phyloP scores from a whole-genome alignment of 2,797 vertebrate genomes.

The Coluber constrictor region DNA sequence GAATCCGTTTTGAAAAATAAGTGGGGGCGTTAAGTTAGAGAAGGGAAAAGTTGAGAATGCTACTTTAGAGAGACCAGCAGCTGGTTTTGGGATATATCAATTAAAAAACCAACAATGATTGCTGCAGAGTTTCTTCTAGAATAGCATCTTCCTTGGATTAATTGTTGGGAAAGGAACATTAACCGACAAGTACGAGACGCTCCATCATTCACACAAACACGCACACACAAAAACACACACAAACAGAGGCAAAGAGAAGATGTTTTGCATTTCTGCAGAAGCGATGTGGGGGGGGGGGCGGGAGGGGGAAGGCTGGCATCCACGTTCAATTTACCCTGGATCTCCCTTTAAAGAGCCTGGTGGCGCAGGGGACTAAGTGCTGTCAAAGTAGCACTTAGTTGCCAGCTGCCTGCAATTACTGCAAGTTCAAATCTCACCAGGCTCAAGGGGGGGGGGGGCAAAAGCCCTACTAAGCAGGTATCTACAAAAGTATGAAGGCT shows the following conservation, averaged over 20 bases:
- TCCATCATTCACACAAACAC: too few relatives aligned
- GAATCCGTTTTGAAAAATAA: neutral
- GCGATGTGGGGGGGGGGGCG: fast-evolving
- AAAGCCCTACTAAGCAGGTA: too few relatives aligned
- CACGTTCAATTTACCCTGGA: neutral
- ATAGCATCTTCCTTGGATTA: neutral
- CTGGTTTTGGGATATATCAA: neutral
- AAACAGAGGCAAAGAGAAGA: neutral
- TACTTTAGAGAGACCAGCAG: neutral
- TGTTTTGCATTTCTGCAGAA: neutral
- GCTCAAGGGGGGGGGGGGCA: too few relatives aligned
- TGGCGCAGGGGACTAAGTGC: too few relatives aligned
- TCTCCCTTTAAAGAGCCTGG: neutral
- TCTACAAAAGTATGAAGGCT: too few relatives aligned
- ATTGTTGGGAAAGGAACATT: neutral
- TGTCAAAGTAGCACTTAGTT: too few relatives aligned
- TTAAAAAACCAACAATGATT: neutral
- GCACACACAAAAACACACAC: neutral
- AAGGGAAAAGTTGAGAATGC: neutral
- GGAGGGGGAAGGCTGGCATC: too few relatives aligned
- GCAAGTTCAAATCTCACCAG: too few relatives aligned
- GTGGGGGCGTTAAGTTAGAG: neutral
- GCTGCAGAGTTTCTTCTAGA: neutral
- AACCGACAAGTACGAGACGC: neutral
- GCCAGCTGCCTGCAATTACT: too few relatives aligned